Conservation (phyloP, 2,113 vertebrate species). For the Chionis minor region DNA sequence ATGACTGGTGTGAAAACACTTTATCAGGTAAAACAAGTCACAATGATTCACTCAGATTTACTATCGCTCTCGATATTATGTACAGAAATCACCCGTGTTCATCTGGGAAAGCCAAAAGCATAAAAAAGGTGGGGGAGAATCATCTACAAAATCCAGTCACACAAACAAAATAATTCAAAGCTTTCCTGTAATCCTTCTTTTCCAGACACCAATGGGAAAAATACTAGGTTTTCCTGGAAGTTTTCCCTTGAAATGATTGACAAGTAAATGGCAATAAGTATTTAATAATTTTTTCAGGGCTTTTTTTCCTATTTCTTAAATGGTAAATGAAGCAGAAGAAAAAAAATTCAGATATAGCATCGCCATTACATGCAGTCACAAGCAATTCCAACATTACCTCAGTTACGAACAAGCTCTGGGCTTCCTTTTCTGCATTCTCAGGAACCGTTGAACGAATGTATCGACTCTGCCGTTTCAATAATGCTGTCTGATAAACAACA, state of each 20-base stretch:
- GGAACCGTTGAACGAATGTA: constrained; percentile 90
- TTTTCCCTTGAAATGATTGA: neutral
- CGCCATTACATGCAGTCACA: neutral
- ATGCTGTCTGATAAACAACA: constrained; percentile 80
- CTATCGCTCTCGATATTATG: neutral
- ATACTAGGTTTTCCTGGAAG: neutral
- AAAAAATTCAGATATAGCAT: neutral
- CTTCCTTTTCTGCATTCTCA: constrained; percentile 87
- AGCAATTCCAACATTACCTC: constrained; percentile 79
- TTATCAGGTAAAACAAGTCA: neutral
- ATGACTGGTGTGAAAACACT: neutral
- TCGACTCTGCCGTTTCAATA: constrained; percentile 86
- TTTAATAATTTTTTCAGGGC: neutral
- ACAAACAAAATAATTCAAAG: neutral
- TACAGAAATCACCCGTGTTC: neutral
- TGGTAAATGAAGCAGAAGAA: neutral
- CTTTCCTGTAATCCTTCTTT: neutral
- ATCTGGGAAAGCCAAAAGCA: neutral
- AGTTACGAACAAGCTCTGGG: constrained; percentile 93
- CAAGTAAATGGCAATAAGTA: neutral
- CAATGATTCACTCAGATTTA: neutral
- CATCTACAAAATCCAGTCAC: neutral
- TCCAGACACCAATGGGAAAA: neutral
- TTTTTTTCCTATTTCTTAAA: neutral
- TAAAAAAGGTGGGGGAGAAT: neutral